These are phyloP conservation scores for Chloroceryle amazona DNA, from an alignment of 2,797 vertebrate species.

Conservation along the genomic window DNA sequence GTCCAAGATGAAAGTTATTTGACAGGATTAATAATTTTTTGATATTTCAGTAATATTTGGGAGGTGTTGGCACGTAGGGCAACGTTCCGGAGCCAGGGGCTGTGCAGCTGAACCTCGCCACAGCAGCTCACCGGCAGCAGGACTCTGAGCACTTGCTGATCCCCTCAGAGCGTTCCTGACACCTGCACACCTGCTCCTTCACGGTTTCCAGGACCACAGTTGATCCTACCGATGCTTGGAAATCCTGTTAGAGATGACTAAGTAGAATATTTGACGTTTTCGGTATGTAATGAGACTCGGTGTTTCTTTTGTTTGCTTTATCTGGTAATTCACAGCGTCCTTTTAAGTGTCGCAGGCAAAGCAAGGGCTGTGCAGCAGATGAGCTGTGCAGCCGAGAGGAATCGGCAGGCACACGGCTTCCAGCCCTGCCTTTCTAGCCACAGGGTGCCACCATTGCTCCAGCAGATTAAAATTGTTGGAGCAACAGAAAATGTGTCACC, in stretches of 20 bases:
- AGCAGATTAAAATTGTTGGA: background rate
- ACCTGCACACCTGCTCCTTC: background rate
- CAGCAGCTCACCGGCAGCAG: background rate
- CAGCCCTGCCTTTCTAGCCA: constrained; percentile 22
- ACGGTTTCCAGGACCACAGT: background rate
- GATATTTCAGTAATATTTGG: background rate
- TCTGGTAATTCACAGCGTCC: background rate
- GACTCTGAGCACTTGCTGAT: too few species aligned
- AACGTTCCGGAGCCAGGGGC: background rate
- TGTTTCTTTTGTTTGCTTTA: background rate
- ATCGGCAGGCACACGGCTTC: background rate
- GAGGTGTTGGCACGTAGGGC: background rate
- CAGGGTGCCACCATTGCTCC: constrained; percentile 69
- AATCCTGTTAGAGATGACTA: background rate
- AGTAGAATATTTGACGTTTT: rapidly evolving
- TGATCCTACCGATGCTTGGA: rapidly evolving
- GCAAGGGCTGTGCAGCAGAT: background rate
- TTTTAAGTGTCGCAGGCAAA: background rate
- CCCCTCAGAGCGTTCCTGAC: background rate
- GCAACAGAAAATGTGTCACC: background rate
- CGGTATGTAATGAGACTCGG: rapidly evolving
- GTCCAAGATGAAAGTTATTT: rapidly evolving
- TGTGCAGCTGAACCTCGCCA: too few species aligned
- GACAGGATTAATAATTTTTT: background rate
- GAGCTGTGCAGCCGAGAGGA: too few species aligned